A percentile compares a stretch with the other conserved stretches of the same genome.
These are phyloP conservation scores for Enteromius mattozi DNA, from an alignment of 2,797 vertebrate species.

Conservation along the genomic window DNA sequence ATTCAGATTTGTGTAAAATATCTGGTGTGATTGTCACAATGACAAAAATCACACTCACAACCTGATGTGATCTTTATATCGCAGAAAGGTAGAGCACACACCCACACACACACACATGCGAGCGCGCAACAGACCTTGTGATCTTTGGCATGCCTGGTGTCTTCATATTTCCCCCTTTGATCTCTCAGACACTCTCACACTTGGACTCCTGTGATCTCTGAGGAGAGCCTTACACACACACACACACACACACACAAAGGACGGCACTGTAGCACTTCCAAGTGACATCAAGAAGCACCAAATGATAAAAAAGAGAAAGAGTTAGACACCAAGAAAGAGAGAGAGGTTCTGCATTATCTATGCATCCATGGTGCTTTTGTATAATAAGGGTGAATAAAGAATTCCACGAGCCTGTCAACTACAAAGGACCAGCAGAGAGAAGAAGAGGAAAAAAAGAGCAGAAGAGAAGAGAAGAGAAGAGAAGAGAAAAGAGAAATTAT, in stretches of 20 bases:
- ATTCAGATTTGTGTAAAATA: background rate
- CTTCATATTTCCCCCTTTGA: slow-evolving; percentile 58
- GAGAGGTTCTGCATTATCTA: slow-evolving; percentile 34
- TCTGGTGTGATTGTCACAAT: slow-evolving; percentile 15
- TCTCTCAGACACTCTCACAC: slow-evolving; percentile 54
- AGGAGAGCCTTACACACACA: slow-evolving; percentile 41
- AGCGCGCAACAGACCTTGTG: slow-evolving; percentile 35
- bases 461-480: no score
- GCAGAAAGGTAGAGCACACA: slow-evolving; percentile 15
- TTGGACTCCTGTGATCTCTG: slow-evolving; percentile 60
- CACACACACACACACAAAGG: slow-evolving; percentile 34
- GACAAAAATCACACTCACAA: background rate
- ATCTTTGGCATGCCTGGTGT: slow-evolving; percentile 57
- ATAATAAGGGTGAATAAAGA: slow-evolving; percentile 34
- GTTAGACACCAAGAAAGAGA: slow-evolving; percentile 19
- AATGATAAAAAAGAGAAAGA: slow-evolving; percentile 37
- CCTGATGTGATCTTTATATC: slow-evolving; percentile 31
- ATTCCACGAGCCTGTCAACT: slow-evolving; percentile 30
- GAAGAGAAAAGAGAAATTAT: background rate
- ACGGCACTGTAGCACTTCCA: slow-evolving; percentile 39
- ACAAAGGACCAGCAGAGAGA: slow-evolving; percentile 21
- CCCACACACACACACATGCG: slow-evolving; percentile 20
- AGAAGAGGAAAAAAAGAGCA: background rate
- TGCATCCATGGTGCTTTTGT: slow-evolving; percentile 22
- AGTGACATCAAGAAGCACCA: slow-evolving; percentile 45